These are phyloP conservation scores for Papilio helenus DNA, from an alignment of 1,140 invertebrate genomes.

Conservation along the genomic window DNA sequence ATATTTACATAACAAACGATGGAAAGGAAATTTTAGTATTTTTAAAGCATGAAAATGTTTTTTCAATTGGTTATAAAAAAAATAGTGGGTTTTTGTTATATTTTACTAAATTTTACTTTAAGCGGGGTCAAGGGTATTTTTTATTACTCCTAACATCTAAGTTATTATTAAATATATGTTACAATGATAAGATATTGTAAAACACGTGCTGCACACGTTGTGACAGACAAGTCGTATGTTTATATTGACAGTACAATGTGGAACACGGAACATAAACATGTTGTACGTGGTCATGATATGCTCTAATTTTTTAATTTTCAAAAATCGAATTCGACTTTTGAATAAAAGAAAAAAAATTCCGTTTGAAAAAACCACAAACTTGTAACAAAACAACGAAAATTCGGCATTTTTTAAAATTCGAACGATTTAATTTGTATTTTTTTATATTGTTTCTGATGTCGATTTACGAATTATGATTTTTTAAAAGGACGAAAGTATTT, in stretches of 20 bases:
- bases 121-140: neutral
- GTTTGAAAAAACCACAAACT: neutral
- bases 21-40: too few relatives aligned
- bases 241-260: slow-evolving; percentile 12
- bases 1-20: too few relatives aligned
- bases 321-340: neutral
- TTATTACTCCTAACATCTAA: neutral
- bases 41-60: too few relatives aligned
- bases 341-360: neutral
- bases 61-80: too few relatives aligned
- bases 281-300: slow-evolving; percentile 6
- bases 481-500: neutral
- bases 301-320: neutral
- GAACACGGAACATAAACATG: slow-evolving; percentile 1
- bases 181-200: neutral
- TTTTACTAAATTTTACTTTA: neutral
- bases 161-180: neutral
- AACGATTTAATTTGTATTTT: neutral
- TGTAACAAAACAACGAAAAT: neutral
- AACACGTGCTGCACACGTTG: neutral
- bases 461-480: neutral
- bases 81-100: too few relatives aligned
- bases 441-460: neutral
- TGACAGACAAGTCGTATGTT: slow-evolving; percentile 11
- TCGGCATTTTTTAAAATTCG: neutral